Percentiles rank a stretch among this genome's conserved stretches.
phyloP scores from a whole-genome alignment of 2,888 invertebrate genomes.

The Coleophora flavipennella region DNA sequence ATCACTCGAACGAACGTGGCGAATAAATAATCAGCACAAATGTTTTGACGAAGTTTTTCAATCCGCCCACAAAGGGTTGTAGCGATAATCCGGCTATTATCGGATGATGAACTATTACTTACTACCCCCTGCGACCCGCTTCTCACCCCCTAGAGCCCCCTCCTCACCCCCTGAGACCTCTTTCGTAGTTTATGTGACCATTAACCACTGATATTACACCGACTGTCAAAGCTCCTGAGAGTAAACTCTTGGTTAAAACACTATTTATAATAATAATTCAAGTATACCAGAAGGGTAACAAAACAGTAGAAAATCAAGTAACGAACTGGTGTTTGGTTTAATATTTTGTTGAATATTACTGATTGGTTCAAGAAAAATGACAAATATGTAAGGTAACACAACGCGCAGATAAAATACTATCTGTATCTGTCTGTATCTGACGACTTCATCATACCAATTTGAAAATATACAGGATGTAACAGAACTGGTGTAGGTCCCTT shows the following conservation, averaged over 20 bases:
- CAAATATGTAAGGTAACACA: too few relatives aligned
- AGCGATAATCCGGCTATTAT: constrained; percentile 62
- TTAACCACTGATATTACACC: constrained; percentile 43
- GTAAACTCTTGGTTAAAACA: constrained; percentile 22
- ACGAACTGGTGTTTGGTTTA: too few relatives aligned
- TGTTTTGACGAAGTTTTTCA: constrained; percentile 57
- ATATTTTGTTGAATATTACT: too few relatives aligned
- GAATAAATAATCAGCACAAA: constrained; percentile 51
- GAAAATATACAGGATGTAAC: too few relatives aligned
- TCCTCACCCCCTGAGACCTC: constrained; percentile 14
- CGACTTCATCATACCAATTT: too few relatives aligned
- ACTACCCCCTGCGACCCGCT: constrained; percentile 11
- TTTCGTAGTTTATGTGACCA: constrained; percentile 9
- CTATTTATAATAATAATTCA: constrained; percentile 19
- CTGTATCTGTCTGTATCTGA: too few relatives aligned
- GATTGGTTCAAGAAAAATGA: too few relatives aligned
- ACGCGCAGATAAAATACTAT: too few relatives aligned
- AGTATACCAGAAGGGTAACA: constrained; percentile 26
- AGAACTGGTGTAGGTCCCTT: too few relatives aligned
- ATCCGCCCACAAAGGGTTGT: constrained; percentile 64
- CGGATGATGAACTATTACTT: constrained; percentile 51
- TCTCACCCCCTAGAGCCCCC: constrained; percentile 13
- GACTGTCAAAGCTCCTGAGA: constrained; percentile 42
- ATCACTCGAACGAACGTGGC: constrained; percentile 7
- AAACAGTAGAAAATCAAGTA: too few relatives aligned